phyloP scores from a whole-genome alignment of 2,888 invertebrate species.

The Drosophila picticornis region DNA sequence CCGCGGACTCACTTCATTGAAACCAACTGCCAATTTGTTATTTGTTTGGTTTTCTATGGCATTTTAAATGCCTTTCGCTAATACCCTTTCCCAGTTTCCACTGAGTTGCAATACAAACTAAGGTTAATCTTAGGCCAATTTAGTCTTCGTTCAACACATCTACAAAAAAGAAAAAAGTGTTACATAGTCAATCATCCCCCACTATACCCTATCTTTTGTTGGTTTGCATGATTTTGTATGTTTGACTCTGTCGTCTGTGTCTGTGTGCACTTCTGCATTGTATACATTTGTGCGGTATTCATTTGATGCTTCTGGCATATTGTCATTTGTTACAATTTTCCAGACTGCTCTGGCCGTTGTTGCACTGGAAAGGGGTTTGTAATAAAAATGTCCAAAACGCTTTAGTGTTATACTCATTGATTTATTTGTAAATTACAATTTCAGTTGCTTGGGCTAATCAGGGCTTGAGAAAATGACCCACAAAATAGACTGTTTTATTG shows the following conservation, averaged over 20 bases:
- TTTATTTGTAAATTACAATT: constrained; percentile 29
- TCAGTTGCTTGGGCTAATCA: constrained; percentile 38
- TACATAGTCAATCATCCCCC: neutral
- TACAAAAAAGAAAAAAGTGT: neutral
- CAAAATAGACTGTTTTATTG: constrained; percentile 58
- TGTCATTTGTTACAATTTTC: constrained; percentile 52
- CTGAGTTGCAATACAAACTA: neutral
- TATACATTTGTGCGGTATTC: constrained; percentile 60
- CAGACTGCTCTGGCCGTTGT: neutral
- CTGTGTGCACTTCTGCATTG: constrained; percentile 34
- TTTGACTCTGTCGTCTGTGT: constrained; percentile 13
- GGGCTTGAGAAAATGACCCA: constrained; percentile 68
- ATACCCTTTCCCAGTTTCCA: constrained; percentile 7
- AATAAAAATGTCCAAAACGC: constrained; percentile 37
- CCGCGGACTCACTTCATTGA: constrained; percentile 14
- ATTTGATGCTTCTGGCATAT: constrained; percentile 62
- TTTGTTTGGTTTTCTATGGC: constrained; percentile 32
- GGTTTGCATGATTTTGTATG: constrained; percentile 7
- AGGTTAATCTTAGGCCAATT: neutral
- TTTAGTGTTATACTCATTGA: constrained; percentile 20
- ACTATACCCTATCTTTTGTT: neutral
- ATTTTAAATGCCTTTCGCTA: constrained; percentile 6
- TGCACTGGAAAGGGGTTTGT: neutral
- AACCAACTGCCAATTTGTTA: constrained; percentile 34
- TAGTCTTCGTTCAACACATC: neutral